Evolutionary conservation across 2,797 vertebrate species (phyloP).

Genomic region (Acanthurus leucopareius): DNA sequence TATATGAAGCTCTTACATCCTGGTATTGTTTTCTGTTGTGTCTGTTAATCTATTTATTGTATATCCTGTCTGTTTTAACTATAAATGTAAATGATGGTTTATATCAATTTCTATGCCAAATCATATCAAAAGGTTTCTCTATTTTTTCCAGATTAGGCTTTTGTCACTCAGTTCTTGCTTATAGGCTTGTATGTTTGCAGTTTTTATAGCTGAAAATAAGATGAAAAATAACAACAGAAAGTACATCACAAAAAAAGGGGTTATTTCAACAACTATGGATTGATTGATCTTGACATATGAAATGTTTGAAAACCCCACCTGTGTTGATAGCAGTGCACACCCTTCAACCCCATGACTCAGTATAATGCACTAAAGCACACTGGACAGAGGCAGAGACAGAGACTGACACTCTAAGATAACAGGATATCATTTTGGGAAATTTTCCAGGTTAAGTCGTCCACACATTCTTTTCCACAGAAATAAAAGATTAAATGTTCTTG

Average conservation of each 20-base stretch:
- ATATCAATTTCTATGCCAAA: neutral
- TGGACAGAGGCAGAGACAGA: neutral
- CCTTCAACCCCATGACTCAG: slow-evolving; percentile 5
- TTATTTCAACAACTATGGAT: neutral
- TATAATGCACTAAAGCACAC: neutral
- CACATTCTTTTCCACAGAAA: neutral
- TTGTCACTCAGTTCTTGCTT: neutral
- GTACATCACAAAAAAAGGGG: neutral
- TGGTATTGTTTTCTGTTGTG: neutral
- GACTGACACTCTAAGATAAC: neutral
- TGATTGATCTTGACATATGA: neutral
- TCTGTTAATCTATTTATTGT: neutral
- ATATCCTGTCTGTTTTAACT: neutral
- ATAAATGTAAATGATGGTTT: neutral
- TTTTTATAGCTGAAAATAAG: neutral
- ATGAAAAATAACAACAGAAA: neutral
- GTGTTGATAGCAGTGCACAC: neutral
- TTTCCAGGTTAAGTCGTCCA: neutral
- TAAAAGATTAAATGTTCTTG: neutral
- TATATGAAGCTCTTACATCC: neutral
- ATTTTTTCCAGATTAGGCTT: neutral
- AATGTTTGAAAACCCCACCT: neutral
- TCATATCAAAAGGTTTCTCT: neutral
- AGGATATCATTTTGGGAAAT: neutral
- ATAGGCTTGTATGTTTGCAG: too few species aligned